Evolutionary conservation across 2,797 vertebrate species (phyloP).

Genomic region (Petrocephalus schoutedeni): DNA sequence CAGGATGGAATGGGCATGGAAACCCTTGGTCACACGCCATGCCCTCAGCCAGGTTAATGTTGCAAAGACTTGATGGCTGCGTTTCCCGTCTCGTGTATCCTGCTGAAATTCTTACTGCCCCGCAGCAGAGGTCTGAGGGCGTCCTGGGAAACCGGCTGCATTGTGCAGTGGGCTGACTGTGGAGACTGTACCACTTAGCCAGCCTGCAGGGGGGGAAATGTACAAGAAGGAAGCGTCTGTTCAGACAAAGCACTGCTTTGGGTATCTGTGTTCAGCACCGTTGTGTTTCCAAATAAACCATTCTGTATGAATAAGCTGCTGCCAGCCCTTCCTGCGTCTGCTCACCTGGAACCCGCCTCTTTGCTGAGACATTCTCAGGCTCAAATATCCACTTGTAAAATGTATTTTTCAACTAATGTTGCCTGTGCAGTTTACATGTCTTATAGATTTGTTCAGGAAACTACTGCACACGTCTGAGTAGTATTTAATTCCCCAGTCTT

Average conservation of each 20-base stretch:
- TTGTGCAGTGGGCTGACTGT: background rate
- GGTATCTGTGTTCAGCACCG: background rate
- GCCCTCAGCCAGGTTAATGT: background rate
- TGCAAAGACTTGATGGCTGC: background rate
- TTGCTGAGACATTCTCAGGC: background rate
- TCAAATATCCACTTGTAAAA: background rate
- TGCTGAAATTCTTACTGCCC: background rate
- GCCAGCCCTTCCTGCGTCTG: background rate
- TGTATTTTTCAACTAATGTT: background rate
- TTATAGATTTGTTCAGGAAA: background rate
- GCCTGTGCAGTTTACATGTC: background rate
- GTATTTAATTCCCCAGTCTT: no score
- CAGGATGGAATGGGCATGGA: background rate
- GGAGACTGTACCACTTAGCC: background rate
- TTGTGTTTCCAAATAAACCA: conserved; percentile 8
- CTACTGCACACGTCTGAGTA: background rate
- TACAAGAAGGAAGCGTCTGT: background rate
- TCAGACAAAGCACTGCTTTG: background rate
- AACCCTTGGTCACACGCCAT: background rate
- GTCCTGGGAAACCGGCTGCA: background rate
- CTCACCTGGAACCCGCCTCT: background rate
- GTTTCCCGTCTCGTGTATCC: background rate
- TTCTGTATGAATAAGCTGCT: background rate
- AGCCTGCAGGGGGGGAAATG: background rate
- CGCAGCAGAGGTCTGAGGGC: background rate